Conservation (phyloP, 2,113 vertebrate genomes). For the Tursiops truncatus region DNA sequence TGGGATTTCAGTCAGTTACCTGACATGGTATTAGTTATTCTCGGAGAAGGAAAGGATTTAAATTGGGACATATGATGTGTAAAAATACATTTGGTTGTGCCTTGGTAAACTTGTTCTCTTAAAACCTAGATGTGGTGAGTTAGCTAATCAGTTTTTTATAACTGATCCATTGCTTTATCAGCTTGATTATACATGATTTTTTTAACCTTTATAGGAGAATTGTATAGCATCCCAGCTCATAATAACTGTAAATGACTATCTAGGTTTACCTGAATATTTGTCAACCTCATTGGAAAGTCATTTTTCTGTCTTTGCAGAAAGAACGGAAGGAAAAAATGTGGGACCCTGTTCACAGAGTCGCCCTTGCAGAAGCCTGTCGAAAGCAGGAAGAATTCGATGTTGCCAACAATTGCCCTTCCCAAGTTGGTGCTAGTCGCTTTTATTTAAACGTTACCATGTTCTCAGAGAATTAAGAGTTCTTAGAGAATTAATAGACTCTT, state of each 20-base stretch:
- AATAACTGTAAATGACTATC: neutral
- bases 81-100: neutral
- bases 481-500: neutral
- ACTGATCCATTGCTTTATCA: neutral
- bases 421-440: constrained; percentile 83
- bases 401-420: constrained; percentile 87
- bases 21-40: neutral
- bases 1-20: neutral
- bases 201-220: neutral
- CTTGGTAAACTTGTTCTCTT: neutral
- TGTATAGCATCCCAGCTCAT: neutral
- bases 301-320: constrained; percentile 86
- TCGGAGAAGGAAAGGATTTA: constrained; percentile 9
- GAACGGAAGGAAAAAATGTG: constrained; percentile 98
- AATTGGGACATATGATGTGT: neutral
- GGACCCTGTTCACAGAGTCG: constrained; percentile 94
- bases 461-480: neutral
- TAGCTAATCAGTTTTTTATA: neutral
- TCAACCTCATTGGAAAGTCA: neutral
- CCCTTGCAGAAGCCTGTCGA: constrained; percentile 93
- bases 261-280: neutral
- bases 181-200: neutral
- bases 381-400: constrained; percentile 95
- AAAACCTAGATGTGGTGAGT: neutral
- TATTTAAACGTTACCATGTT: neutral